Evolutionary conservation across 2,888 invertebrate species (phyloP), one percentile per base, ranked within the genome.

Genomic region (Synergus itoensis): DNA sequence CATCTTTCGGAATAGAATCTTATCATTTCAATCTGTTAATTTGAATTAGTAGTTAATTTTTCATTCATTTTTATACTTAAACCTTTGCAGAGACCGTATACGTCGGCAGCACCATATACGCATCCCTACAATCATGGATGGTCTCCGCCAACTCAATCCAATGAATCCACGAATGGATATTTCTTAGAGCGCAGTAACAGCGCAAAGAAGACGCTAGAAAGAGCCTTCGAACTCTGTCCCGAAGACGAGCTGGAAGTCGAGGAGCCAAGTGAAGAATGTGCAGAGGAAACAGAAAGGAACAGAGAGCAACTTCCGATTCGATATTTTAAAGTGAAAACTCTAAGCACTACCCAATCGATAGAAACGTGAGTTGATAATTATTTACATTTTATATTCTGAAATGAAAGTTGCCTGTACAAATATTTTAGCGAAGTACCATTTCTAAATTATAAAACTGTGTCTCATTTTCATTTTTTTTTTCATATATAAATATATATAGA

Each of bases 81-180:
- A 53, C 41, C 77, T 69, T n/a, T 43, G 80, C 88, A 93, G 92
- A 90, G 93, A 87, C 93, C 93, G 5, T 94, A 94, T 86, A 93
- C 94, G 14, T 92, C 94, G 18, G 94, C 94, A 87, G 93, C 94
- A 40, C 95, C 95, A 88, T 98, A 98, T 92, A 96, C 96, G 79
- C 98, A 98, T 91, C 95, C 96, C 77, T 98, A 98, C 92, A 97
- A 95, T 89, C 97, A 97, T 83, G 98, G 98, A 98, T 98, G 98
- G 90, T 95, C 95, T 28, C 95, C 95, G 18, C 98, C 98, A 21
- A 96, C 97, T 36, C 97, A 98, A 87, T 98, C 98, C 79, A 99
- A 99, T 92, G 99, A 99, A 91, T 97, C 97, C 28, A 97, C 98
- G 53, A 98, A 97, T 91, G 98, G 98, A 77, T 99, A 97, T 92